Evolutionary conservation across 2,113 vertebrate genomes (phyloP), one percentile per base, ranked within the genome.

Genomic region (Toxostoma redivivum): DNA sequence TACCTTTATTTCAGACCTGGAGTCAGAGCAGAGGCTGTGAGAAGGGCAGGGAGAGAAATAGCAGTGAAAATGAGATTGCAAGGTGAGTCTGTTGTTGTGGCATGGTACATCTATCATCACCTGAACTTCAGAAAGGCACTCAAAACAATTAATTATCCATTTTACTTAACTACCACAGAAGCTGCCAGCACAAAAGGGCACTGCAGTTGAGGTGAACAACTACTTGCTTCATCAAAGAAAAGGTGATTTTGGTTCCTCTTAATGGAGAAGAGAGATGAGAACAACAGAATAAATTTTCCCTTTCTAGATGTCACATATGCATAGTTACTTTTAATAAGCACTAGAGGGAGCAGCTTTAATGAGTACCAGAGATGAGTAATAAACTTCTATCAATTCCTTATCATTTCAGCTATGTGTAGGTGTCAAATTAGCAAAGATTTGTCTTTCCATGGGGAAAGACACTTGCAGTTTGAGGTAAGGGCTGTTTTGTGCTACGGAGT

Each of bases 71-170:
- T 12, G 25, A 60, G 66, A 69, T 45, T 48, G 24, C n/a, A 42
- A 16, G 18, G 14, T 31, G 15, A 74, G 53, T 37, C 38, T 54
- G 45, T n/a, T 86, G 51, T 45, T 44, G 33, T 3, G 15, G 45
- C 48, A 60, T 0, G 2, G 56, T 30, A 30, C 0, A 0, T 35
- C n/a, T n/a, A 4, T 56, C n/a, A 45, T 19, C 2, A 8, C 24
- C 24, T 87, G 57, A 78, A 81, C 47, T 81, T 89, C n/a, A 86
- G 58, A 83, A 81, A 73, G 50, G 47, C 38, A 62, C 54, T 56
- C 56, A 47, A 86, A 90, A 17, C 47, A 88, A 73, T 44, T 77
- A 78, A 82, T 37, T 62, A 40, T 7, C 51, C 16, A 1, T 42
- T 86, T 70, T 62, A 21, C 9, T 73, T 88, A 73, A 86, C 81